Evolutionary conservation across 2,888 invertebrate species (phyloP), one percentile per base, ranked within the genome.

Genomic region (Drosophila tanythrix): DNA sequence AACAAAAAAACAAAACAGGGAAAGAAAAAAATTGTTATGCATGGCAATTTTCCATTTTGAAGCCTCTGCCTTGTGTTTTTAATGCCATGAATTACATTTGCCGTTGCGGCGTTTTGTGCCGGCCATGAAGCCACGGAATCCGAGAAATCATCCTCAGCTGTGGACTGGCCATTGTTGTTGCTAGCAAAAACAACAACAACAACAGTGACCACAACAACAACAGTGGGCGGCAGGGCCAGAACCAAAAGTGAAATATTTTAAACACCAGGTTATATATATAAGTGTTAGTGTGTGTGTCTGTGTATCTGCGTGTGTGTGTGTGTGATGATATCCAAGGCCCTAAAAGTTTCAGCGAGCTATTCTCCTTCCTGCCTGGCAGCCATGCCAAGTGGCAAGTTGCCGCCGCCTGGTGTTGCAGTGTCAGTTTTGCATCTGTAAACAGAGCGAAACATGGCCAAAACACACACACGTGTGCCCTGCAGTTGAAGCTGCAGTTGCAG

Each of bases 231-330:
- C 73, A 59, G 73, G 77, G 77, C 72, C 52, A 62, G 68, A 75
- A 69, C 73, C 90, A 89, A 91, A 91, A 88, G 88, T 91, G 88
- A 90, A 91, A 90, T 91, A 90, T 88, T 87, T 88, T 81, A 90
- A 87, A 88, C 89, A 86, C 90, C 86, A 81, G 66, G 51, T 80
- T 31, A 29, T 29, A 33, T 31, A 33, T 48, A 40, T 40, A 59
- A 31, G 36, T 55, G 43, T 57, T 33, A 48, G 21, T 40, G 53
- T 59, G n/a, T 59, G 36, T 63, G 43, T 50, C 27, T 56, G 25
- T 53, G 48, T 58, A 35, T 53, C 53, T 65, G 57, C 43, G 33
- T 61, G 57, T 59, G 56, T 73, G 40, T 74, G 59, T 57, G 56
- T 29, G 21, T 50, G 79, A 77, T 81, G 70, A 71, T 77, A 80